Percentiles rank a stretch among this genome's conserved stretches.
Conservation (phyloP, 2,797 vertebrate species). For the Sylvia borin region DNA sequence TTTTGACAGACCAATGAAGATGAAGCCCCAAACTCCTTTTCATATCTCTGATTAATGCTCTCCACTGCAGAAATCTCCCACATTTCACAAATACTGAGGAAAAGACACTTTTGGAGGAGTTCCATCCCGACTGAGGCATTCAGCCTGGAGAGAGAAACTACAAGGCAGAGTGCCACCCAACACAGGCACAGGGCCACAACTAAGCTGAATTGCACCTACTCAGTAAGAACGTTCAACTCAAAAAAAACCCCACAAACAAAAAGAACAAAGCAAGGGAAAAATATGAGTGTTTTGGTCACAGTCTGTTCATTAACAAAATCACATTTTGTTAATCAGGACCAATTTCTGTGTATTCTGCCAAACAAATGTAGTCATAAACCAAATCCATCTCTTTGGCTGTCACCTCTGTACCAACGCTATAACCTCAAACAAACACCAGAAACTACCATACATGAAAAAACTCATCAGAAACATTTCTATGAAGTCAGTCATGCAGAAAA, state of each 20-base stretch:
- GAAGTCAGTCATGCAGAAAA: not conserved
- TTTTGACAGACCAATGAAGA: not conserved
- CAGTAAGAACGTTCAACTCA: not conserved
- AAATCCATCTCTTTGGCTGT: not conserved
- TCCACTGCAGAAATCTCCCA: not conserved
- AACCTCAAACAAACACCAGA: not conserved
- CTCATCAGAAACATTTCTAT: not conserved
- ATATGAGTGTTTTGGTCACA: not conserved
- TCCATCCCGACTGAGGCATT: not conserved
- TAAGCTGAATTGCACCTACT: not conserved
- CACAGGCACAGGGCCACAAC: not conserved
- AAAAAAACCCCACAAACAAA: not conserved
- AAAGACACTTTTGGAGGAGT: not conserved
- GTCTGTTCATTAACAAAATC: not conserved
- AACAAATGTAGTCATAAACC: not conserved
- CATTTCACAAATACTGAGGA: not conserved
- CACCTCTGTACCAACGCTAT: not conserved
- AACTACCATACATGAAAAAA: not conserved
- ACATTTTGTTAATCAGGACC: not conserved
- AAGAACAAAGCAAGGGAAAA: not conserved
- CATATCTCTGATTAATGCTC: not conserved
- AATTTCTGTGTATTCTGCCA: not conserved
- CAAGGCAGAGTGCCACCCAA: not conserved
- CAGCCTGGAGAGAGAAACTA: not conserved
- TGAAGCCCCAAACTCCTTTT: not conserved